Evolutionary conservation across 2,113 vertebrate species (phyloP).

Genomic region (Balaenoptera acutorostrata): DNA sequence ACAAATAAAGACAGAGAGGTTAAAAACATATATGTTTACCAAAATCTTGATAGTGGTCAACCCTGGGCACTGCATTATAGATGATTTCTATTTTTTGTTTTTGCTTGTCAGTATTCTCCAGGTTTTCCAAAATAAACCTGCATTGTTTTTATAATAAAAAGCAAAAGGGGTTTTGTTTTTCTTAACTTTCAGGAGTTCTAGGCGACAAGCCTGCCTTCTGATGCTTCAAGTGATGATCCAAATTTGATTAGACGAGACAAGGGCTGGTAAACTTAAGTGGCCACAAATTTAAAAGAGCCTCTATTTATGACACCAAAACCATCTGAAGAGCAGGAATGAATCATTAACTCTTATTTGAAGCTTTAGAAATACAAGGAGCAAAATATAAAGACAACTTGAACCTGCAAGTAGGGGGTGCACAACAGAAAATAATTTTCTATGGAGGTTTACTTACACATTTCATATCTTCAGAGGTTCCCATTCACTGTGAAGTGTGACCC

Average conservation of each 20-base stretch:
- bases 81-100: not conserved
- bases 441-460: not conserved
- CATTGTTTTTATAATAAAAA: not conserved
- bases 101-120: not conserved
- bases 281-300: not conserved
- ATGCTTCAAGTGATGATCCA: not conserved
- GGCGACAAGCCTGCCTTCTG: not conserved
- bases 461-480: not conserved
- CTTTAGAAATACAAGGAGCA: not conserved
- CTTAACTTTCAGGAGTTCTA: not conserved
- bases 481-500: not conserved
- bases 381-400: not conserved
- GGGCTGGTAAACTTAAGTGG: not conserved
- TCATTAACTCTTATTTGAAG: not conserved
- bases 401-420: not conserved
- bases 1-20: not conserved
- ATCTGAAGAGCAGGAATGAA: not conserved
- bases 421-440: not conserved
- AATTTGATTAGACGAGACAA: not conserved
- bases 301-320: not conserved
- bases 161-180: not conserved
- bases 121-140: not conserved
- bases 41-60: not conserved
- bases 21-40: not conserved
- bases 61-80: not conserved